These are phyloP conservation scores for Nasua narica DNA, from an alignment of 2,797 vertebrate species.

Conservation along the genomic window DNA sequence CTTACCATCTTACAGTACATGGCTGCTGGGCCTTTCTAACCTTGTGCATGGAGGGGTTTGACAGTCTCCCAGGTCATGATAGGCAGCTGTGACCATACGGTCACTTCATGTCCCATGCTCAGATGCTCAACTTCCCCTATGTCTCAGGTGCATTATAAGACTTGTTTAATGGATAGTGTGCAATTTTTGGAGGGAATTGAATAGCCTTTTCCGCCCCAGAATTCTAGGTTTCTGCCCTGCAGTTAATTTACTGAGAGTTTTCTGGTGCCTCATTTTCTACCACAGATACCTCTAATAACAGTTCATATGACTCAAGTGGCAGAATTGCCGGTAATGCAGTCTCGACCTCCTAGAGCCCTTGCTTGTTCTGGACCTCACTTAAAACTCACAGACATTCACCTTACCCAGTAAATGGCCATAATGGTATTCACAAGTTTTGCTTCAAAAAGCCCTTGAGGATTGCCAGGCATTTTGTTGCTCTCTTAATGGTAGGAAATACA, in stretches of 20 bases:
- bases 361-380: neutral
- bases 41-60: neutral
- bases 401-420: neutral
- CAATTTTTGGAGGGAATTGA: neutral
- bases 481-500: neutral
- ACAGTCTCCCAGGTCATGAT: neutral
- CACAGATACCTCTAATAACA: neutral
- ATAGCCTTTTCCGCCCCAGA: neutral
- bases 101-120: neutral
- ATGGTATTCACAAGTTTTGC: neutral
- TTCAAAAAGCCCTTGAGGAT: neutral
- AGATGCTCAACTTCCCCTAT: neutral
- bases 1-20: neutral
- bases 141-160: neutral
- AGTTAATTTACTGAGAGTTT: neutral
- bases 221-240: neutral
- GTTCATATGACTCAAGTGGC: neutral
- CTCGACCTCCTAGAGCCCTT: neutral
- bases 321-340: neutral
- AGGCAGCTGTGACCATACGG: neutral
- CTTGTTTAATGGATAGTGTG: neutral
- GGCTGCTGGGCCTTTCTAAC: neutral
- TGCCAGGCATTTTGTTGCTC: neutral
- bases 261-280: neutral
- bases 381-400: neutral